Percentiles rank a stretch among this genome's conserved stretches.
Evolutionary conservation across 2,113 vertebrate genomes (phyloP).

Genomic region (Oryzias melastigma): DNA sequence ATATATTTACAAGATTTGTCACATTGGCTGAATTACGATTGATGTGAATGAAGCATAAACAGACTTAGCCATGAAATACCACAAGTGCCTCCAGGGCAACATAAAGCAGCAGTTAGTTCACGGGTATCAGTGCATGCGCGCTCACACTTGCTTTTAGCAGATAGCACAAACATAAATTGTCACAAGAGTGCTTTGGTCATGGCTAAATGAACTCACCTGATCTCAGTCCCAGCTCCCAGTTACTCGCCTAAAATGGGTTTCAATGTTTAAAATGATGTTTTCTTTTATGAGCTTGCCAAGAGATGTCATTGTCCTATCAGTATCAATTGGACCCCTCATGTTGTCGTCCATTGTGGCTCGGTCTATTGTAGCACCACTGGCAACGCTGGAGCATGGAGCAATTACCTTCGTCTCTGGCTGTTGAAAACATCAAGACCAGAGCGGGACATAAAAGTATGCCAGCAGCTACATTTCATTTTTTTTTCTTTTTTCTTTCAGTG

Average conservation of each 20-base stretch:
- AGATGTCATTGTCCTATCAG: conserved; percentile 56
- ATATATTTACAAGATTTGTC: conserved; percentile 31
- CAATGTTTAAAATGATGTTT: conserved; percentile 43
- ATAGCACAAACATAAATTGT: not conserved
- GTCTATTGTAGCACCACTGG: conserved; percentile 45
- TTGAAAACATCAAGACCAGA: conserved; percentile 32
- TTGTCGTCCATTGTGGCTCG: conserved; percentile 40
- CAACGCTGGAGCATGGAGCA: conserved; percentile 33
- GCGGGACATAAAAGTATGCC: conserved; percentile 34
- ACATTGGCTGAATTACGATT: conserved; percentile 8
- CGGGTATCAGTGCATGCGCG: not conserved
- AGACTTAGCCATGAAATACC: conserved; percentile 25
- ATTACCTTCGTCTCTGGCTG: conserved; percentile 44
- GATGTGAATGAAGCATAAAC: conserved; percentile 27
- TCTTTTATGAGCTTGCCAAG: conserved; percentile 65
- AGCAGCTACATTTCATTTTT: conserved; percentile 29
- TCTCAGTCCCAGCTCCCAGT: conserved; percentile 18
- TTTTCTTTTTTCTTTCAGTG: conserved; percentile 29
- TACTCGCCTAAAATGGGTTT: conserved; percentile 8
- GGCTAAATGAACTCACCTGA: conserved; percentile 9
- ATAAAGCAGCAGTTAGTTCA: conserved; percentile 12
- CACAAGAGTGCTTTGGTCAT: conserved; percentile 16
- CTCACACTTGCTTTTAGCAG: conserved; percentile 16
- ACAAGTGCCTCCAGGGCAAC: conserved; percentile 15
- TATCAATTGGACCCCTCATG: conserved; percentile 47